Evolutionary conservation across 2,888 invertebrate species (phyloP).

Genomic region (Netelia virgata): DNA sequence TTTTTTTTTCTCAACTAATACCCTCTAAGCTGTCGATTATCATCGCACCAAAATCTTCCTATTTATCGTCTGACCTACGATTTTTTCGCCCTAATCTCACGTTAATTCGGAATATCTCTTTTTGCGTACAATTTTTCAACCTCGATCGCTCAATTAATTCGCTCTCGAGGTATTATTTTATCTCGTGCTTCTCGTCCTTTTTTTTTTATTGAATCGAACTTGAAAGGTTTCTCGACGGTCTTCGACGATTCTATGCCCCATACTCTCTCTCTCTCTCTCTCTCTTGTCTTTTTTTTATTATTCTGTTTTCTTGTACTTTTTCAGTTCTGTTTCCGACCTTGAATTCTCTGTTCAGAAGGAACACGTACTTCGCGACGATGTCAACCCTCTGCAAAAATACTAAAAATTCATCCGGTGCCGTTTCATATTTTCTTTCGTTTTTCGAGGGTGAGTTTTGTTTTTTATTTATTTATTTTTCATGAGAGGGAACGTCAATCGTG

Average conservation of each 20-base stretch:
- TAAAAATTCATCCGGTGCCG: not conserved
- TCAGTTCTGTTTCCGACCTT: slow-evolving; percentile 31
- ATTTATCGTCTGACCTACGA: not conserved
- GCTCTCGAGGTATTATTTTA: not conserved
- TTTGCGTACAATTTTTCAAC: slow-evolving; percentile 1
- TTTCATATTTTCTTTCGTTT: not conserved
- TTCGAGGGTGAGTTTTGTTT: not conserved
- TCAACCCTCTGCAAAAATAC: not conserved
- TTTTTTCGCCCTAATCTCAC: slow-evolving; percentile 18
- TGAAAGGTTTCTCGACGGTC: not conserved
- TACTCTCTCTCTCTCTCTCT: too few relatives aligned
- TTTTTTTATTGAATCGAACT: not conserved
- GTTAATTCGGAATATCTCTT: not conserved
- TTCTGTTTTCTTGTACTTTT: slow-evolving; percentile 44
- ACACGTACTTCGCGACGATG: not conserved
- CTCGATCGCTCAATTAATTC: not conserved
- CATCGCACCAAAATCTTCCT: slow-evolving; percentile 49
- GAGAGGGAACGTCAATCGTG: not conserved
- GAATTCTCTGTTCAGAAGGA: slow-evolving; percentile 9
- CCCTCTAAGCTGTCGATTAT: slow-evolving; percentile 63
- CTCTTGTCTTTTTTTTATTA: not conserved
- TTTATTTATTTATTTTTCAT: not conserved
- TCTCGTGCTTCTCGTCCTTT: not conserved
- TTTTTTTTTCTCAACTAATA: slow-evolving; percentile 23
- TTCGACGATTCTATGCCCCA: not conserved